Conservation (phyloP, 2,113 vertebrate genomes). For the Notarius quadriscutis region DNA sequence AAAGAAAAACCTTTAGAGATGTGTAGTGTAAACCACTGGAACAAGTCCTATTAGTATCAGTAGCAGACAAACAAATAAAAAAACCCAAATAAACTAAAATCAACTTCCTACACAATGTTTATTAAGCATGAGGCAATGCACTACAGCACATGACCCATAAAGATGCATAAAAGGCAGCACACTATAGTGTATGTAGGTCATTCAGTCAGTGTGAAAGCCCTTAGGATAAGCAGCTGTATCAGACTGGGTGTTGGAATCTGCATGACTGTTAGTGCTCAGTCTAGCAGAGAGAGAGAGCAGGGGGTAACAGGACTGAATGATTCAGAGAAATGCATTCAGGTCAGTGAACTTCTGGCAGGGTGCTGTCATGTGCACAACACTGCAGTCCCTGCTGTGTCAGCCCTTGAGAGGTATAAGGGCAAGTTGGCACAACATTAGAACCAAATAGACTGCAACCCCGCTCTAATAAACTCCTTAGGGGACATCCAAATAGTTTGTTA, state of each 20-base stretch:
- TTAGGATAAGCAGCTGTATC: slow-evolving; percentile 23
- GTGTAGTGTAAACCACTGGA: no score
- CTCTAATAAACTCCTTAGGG: no score
- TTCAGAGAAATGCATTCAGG: slow-evolving; percentile 28
- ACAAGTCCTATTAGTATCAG: neutral
- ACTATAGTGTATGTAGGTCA: slow-evolving; percentile 48
- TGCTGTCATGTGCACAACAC: neutral
- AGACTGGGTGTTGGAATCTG: slow-evolving; percentile 32
- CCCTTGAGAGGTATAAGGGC: slow-evolving; percentile 11
- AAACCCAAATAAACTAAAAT: neutral
- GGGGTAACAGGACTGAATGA: neutral
- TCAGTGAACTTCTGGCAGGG: slow-evolving; percentile 15
- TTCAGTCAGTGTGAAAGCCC: slow-evolving; percentile 37
- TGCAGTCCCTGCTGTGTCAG: slow-evolving; percentile 8
- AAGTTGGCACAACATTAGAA: neutral
- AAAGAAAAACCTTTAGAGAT: no score
- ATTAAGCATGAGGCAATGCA: neutral
- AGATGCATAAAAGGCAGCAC: neutral
- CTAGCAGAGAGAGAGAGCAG: slow-evolving; percentile 13
- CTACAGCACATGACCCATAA: slow-evolving; percentile 14
- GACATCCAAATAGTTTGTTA: no score
- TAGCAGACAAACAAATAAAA: neutral
- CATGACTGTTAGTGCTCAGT: slow-evolving; percentile 12
- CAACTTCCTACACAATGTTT: neutral
- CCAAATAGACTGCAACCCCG: neutral